Percentiles rank a stretch among this genome's conserved stretches.
Conservation (phyloP, 2,888 invertebrate genomes). For the Dryomyza anilis region DNA sequence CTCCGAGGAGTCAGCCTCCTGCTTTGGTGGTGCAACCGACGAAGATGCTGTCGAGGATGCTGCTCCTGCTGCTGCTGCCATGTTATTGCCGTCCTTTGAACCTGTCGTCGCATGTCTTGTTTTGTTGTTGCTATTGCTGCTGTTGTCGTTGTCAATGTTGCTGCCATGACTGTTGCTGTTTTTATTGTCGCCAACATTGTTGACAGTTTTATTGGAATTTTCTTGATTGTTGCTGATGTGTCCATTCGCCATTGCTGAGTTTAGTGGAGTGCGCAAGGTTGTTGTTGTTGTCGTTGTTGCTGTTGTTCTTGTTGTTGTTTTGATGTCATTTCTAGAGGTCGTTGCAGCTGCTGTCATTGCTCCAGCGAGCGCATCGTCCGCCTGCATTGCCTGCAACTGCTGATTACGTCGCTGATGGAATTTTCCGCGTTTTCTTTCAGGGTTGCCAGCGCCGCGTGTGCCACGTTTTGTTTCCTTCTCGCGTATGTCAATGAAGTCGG, state of each 20-base stretch:
- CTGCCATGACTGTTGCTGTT: constrained; percentile 27
- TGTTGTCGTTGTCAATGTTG: constrained; percentile 31
- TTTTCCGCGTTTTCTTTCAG: constrained; percentile 43
- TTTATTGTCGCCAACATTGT: constrained; percentile 37
- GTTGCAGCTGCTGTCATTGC: constrained; percentile 32
- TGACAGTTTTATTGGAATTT: constrained; percentile 48
- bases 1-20: constrained; percentile 32
- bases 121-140: constrained; percentile 31
- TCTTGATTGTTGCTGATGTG: constrained; percentile 33
- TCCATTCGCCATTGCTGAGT: constrained; percentile 35
- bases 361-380: constrained; percentile 39
- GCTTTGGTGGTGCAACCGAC: constrained; percentile 40
- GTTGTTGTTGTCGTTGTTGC: constrained; percentile 3
- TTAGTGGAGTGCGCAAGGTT: constrained; percentile 29
- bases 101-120: constrained; percentile 24
- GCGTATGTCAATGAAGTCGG: constrained; percentile 91
- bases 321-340: constrained; percentile 36
- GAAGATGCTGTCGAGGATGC: constrained; percentile 34
- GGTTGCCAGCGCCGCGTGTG: constrained; percentile 67
- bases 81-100: constrained; percentile 15
- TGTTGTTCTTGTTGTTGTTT: constrained; percentile 33
- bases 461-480: constrained; percentile 88
- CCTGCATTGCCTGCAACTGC: constrained; percentile 40
- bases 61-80: constrained; percentile 31
- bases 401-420: constrained; percentile 41